These are phyloP conservation scores for Cheilosia impressa DNA, from an alignment of 2,888 invertebrate species.

Conservation along the genomic window DNA sequence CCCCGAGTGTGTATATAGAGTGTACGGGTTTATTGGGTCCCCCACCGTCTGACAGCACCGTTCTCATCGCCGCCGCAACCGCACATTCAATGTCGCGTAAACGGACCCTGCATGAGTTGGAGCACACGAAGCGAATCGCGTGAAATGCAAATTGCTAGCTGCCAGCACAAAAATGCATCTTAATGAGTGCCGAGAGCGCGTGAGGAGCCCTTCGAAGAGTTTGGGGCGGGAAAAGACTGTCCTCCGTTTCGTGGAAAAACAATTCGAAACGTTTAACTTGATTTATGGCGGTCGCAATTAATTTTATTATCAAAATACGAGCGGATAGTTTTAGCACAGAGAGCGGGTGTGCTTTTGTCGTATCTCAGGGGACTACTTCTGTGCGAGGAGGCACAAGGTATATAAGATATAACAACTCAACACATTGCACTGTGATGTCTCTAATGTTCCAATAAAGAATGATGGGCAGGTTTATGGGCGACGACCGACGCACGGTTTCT, in stretches of 20 bases:
- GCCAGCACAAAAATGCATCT: slow-evolving; percentile 65
- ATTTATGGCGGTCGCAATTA: slow-evolving; percentile 64
- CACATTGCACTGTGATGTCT: slow-evolving; percentile 53
- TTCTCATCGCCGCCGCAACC: not conserved
- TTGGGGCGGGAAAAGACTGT: slow-evolving; percentile 27
- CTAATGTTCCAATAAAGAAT: slow-evolving; percentile 65
- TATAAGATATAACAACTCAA: slow-evolving; percentile 57
- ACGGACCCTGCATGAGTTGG: slow-evolving; percentile 54
- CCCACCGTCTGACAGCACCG: not conserved
- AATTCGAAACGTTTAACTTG: slow-evolving; percentile 73
- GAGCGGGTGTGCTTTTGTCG: slow-evolving; percentile 9
- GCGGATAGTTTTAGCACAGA: slow-evolving; percentile 38
- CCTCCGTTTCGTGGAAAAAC: slow-evolving; percentile 57
- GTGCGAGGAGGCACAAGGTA: slow-evolving; percentile 15
- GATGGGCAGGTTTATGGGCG: slow-evolving; percentile 65
- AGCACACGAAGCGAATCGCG: slow-evolving; percentile 61
- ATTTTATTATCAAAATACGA: slow-evolving; percentile 68
- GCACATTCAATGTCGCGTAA: slow-evolving; percentile 56
- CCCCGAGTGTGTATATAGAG: too few species aligned
- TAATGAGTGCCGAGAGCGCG: slow-evolving; percentile 50
- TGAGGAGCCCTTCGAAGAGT: not conserved
- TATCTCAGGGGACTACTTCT: slow-evolving; percentile 16
- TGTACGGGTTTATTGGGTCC: not conserved
- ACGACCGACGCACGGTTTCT: slow-evolving; percentile 13
- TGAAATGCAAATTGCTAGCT: slow-evolving; percentile 68